These are phyloP conservation scores for Araneus ventricosus DNA, from an alignment of 1,140 invertebrate species.

Conservation along the genomic window DNA sequence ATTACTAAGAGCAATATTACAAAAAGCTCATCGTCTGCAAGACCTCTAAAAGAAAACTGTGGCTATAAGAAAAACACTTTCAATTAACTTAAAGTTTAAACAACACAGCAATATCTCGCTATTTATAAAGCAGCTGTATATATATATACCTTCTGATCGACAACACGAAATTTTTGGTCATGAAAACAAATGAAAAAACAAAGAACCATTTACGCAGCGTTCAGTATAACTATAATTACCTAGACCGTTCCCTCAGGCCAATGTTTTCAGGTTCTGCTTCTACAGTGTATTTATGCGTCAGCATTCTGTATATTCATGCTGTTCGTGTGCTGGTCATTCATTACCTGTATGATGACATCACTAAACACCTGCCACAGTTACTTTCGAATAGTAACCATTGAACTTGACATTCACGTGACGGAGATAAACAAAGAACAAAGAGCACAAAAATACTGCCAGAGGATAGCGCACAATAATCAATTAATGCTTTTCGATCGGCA, in stretches of 20 bases:
- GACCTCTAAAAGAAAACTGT: no score
- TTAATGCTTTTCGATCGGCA: neutral
- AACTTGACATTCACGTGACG: conserved; percentile 51
- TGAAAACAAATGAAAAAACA: neutral
- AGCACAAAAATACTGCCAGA: neutral
- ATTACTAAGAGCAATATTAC: no score
- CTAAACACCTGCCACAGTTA: conserved; percentile 66
- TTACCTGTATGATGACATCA: conserved; percentile 65
- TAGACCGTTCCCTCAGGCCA: conserved; percentile 55
- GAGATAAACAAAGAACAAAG: conserved; percentile 32
- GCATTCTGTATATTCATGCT: conserved; percentile 37
- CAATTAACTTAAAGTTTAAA: no score
- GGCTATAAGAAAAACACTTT: no score
- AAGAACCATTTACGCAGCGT: neutral
- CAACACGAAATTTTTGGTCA: neutral
- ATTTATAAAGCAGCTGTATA: neutral
- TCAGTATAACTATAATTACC: conserved; percentile 61
- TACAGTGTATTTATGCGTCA: conserved; percentile 69
- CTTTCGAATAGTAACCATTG: neutral
- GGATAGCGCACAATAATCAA: neutral
- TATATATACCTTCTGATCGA: neutral
- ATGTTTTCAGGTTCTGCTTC: conserved; percentile 65
- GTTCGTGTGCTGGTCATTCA: neutral
- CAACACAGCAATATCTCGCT: neutral
- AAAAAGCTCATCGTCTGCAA: no score